Conservation (phyloP, 2,113 vertebrate genomes). For the Perca fluviatilis region DNA sequence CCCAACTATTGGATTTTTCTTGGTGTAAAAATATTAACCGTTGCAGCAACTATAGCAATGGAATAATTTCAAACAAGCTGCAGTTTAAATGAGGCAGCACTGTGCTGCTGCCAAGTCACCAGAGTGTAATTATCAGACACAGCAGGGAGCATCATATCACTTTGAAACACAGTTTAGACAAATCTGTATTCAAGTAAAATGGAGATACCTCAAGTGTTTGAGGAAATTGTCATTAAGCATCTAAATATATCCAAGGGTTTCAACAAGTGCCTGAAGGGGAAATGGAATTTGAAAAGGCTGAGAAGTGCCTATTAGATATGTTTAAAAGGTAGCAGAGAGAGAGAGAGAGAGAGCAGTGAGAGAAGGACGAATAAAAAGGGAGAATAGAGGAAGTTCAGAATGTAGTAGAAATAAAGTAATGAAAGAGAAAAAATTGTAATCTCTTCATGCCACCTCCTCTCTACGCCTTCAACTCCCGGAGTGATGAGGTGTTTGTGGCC, state of each 20-base stretch:
- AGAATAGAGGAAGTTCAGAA: slow-evolving; percentile 8
- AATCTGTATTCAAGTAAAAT: slow-evolving; percentile 57
- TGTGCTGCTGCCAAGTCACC: slow-evolving; percentile 50
- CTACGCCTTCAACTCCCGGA: not conserved
- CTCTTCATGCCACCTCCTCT: not conserved
- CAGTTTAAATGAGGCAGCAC: slow-evolving; percentile 46
- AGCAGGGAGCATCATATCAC: slow-evolving; percentile 58
- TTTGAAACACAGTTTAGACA: slow-evolving; percentile 60
- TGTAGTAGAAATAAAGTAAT: slow-evolving; percentile 15
- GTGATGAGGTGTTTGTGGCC: slow-evolving; percentile 37
- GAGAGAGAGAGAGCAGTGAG: not conserved
- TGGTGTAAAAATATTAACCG: not conserved
- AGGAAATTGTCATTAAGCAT: slow-evolving; percentile 65
- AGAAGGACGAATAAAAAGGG: not conserved
- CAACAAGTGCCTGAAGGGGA: slow-evolving; percentile 7
- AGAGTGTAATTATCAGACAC: slow-evolving; percentile 64
- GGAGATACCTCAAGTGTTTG: slow-evolving; percentile 49
- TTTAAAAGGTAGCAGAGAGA: slow-evolving; percentile 9
- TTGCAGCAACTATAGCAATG: slow-evolving; percentile 25
- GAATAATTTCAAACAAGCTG: slow-evolving; percentile 40
- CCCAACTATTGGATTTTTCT: not conserved
- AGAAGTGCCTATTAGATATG: slow-evolving; percentile 23
- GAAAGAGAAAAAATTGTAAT: not conserved
- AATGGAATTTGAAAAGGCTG: slow-evolving; percentile 39
- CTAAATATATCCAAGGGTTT: slow-evolving; percentile 50